phyloP scores from a whole-genome alignment of 2,888 invertebrate genomes.

The Nebria brevicollis region DNA sequence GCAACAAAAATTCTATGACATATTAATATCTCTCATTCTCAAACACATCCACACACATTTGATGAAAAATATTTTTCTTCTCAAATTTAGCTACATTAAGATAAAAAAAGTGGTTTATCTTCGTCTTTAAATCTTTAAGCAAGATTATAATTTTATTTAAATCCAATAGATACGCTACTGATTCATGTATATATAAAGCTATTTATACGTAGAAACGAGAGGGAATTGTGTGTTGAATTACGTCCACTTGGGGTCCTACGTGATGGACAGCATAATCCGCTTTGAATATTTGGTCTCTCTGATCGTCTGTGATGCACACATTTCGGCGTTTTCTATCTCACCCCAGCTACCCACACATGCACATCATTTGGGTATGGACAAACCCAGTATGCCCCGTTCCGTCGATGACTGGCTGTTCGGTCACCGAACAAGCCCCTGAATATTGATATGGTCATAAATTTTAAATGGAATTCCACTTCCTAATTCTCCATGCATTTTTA shows the following conservation, averaged over 20 bases:
- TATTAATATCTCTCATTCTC: too few species aligned
- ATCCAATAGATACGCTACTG: not conserved
- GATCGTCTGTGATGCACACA: conserved; percentile 9
- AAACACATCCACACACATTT: too few species aligned
- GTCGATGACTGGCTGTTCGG: conserved; percentile 21
- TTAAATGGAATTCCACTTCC: conserved; percentile 43
- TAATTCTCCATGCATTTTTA: conserved; percentile 43
- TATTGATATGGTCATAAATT: conserved; percentile 44
- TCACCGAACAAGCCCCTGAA: conserved; percentile 37
- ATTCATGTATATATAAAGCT: not conserved
- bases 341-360: not conserved
- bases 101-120: too few species aligned
- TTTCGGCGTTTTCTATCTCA: not conserved
- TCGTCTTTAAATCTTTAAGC: too few species aligned
- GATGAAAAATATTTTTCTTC: too few species aligned
- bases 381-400: not conserved
- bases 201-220: not conserved
- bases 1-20: too few species aligned
- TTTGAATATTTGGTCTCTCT: conserved; percentile 39
- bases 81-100: too few species aligned
- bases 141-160: not conserved
- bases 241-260: conserved; percentile 25
- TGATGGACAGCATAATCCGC: conserved; percentile 44
- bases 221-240: conserved; percentile 10
- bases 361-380: not conserved